phyloP scores from a whole-genome alignment of 2,797 vertebrate species.

The Micropoecilia bifurca region DNA sequence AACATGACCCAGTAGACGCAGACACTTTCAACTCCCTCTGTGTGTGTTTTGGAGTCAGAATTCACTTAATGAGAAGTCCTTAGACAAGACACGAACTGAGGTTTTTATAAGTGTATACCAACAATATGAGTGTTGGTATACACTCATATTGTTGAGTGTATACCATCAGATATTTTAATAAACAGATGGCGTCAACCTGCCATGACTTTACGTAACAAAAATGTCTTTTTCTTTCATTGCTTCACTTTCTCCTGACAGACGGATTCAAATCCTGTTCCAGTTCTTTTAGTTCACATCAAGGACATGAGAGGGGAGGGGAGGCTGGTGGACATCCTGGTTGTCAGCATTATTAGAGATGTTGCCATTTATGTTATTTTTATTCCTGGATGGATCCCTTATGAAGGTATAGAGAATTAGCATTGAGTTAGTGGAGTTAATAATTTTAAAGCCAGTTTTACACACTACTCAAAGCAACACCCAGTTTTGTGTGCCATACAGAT shows the following conservation, averaged over 20 bases:
- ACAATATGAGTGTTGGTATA: background rate
- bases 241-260: background rate
- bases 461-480: background rate
- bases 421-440: background rate
- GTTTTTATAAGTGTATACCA: background rate
- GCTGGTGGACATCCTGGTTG: background rate
- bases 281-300: background rate
- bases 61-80: constrained; percentile 48
- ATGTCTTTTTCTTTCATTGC: background rate
- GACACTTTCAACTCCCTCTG: background rate
- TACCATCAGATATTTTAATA: background rate
- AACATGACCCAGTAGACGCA: background rate
- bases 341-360: background rate
- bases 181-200: background rate
- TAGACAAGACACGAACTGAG: constrained; percentile 1
- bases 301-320: background rate
- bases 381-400: background rate
- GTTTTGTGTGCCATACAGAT: background rate
- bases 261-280: background rate
- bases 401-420: background rate
- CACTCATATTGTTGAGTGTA: too few relatives aligned
- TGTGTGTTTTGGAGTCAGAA: constrained; percentile 19
- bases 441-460: background rate
- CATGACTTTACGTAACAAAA: background rate
- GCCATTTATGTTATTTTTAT: background rate